Base-by-base conservation (phyloP, 64 coral and sea anemone species). In the Anthopleura sola region DNA sequence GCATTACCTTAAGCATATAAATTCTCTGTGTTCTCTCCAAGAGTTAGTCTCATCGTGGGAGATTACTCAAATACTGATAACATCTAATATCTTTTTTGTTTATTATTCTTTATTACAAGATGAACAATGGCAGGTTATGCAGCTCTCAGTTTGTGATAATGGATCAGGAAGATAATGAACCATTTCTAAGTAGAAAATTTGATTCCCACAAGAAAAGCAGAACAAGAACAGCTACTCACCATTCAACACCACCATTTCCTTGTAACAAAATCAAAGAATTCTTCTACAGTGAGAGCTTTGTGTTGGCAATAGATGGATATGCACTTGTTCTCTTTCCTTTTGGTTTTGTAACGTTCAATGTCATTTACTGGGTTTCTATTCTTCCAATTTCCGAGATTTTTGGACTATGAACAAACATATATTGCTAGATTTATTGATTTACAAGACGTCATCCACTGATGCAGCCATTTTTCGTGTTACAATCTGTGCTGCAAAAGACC, bases 311-410 rank as follows among this genome's bases (percentile, higher is more conserved):
- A 17, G 92, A 94, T 29, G 88, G 88, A 62, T 90, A 86, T 64
- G 78, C 92, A 16, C 33, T 89, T 29, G 51, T 87, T 34, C 60
- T 89, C n/a, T 94, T 94, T 33, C 92, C 92, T 0, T 2, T 86
- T 6, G 75, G 76, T 36, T 94, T 94, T 89, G 46, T 71, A 3
- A 21, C 89, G 32, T 94, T 94, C 36, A 94, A 94, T 71, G n/a
- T 49, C 23, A 13, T 84, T 10, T 94, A 94, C 57, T 94, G 89
- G 89, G 9, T 91, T 18, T 81, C 77, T n/a, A 34, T 91, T 29
- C 6, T 83, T 36, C 58, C 82, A n/a, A 13, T 56, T 56, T 20
- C 36, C 4, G 49, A 56, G 1, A 20, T 83, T 83, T 83, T 83
- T 56, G 82, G 82, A 60, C 10, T 19, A 16, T 83, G 78, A 81